Conservation (phyloP, 2,888 invertebrate species). For the Operophtera brumata region DNA sequence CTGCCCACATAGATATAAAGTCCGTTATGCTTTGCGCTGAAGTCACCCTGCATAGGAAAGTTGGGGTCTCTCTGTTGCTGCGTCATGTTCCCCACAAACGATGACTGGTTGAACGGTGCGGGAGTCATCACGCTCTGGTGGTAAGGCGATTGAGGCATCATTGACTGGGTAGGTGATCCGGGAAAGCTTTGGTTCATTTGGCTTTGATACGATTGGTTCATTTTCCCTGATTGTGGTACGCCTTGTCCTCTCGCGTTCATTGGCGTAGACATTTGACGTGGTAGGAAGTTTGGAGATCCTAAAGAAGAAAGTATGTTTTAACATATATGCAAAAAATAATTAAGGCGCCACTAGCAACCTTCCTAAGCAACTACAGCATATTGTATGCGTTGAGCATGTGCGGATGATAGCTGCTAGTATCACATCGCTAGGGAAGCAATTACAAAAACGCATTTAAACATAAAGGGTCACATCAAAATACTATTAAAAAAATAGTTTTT, state of each 20-base stretch:
- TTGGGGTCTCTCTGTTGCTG: constrained; percentile 65
- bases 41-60: constrained; percentile 71
- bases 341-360: too few species aligned
- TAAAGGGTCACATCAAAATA: too few species aligned
- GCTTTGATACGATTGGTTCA: constrained; percentile 64
- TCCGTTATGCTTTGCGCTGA: constrained; percentile 92
- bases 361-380: too few species aligned
- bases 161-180: constrained; percentile 53
- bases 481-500: too few species aligned
- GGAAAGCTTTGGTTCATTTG: constrained; percentile 63
- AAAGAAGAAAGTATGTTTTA: constrained; percentile 17
- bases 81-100: constrained; percentile 58
- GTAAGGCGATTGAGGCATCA: constrained; percentile 61
- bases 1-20: constrained; percentile 94
- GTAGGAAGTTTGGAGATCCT: constrained; percentile 75
- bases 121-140: constrained; percentile 62
- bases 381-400: too few species aligned
- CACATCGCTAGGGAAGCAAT: too few species aligned
- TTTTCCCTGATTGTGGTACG: constrained; percentile 54
- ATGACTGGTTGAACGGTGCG: constrained; percentile 63
- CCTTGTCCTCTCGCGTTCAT: constrained; percentile 66
- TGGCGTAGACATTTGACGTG: constrained; percentile 75
- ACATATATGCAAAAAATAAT: not conserved
- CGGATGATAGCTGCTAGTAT: too few species aligned
- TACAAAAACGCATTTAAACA: too few species aligned